phyloP scores from a whole-genome alignment of 2,797 vertebrate species.

The Oreochromis grahami region DNA sequence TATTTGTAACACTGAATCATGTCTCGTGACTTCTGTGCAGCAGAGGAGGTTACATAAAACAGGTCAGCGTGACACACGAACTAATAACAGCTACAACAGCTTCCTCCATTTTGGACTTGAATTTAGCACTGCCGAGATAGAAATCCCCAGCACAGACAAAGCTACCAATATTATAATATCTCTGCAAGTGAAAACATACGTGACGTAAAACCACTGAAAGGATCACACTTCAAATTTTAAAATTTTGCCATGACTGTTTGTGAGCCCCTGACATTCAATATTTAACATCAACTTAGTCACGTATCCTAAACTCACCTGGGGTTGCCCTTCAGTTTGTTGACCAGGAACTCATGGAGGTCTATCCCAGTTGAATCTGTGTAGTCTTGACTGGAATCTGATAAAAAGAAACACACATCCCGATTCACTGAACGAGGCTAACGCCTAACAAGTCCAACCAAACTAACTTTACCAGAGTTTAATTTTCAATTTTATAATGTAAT shows the following conservation, averaged over 20 bases:
- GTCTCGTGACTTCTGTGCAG: not conserved
- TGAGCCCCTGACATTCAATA: not conserved
- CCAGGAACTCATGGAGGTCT: constrained; percentile 98
- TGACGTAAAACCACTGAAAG: not conserved
- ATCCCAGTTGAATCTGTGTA: constrained; percentile 99
- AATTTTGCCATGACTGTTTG: not conserved
- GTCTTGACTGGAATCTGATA: constrained; percentile 96
- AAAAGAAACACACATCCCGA: not conserved
- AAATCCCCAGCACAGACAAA: not conserved
- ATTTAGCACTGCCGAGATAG: not conserved
- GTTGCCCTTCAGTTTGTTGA: constrained; percentile 98
- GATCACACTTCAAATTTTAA: not conserved
- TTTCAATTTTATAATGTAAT: not conserved
- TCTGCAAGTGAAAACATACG: not conserved
- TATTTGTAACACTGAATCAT: not conserved
- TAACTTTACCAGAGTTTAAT: not conserved
- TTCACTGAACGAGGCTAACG: not conserved
- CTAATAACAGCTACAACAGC: not conserved
- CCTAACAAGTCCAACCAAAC: not conserved
- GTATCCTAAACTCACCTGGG: constrained; percentile 80
- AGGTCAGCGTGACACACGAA: not conserved
- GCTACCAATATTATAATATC: not conserved
- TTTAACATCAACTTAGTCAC: not conserved
- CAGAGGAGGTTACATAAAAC: not conserved
- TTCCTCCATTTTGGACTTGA: not conserved